Percentiles rank a stretch among this genome's conserved stretches.
Conservation (phyloP, 2,888 invertebrate species). For the Zeuzera pyrina region DNA sequence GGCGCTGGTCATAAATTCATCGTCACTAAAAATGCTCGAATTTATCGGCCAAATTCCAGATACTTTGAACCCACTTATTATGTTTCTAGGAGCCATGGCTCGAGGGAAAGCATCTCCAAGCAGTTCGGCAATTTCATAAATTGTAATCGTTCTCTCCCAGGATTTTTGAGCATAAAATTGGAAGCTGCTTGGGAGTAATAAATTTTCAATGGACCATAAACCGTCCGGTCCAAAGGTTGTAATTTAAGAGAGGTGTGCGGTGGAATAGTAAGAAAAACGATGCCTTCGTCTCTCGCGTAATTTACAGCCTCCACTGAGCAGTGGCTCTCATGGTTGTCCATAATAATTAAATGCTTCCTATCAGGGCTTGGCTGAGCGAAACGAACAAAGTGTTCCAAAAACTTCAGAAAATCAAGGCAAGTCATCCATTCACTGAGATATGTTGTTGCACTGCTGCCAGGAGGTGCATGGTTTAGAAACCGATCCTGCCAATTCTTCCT, state of each 20-base stretch:
- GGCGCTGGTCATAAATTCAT: too few species aligned
- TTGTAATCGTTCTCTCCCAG: too few species aligned
- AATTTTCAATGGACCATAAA: slow-evolving; percentile 19
- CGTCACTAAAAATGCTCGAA: too few species aligned
- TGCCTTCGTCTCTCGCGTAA: slow-evolving; percentile 17
- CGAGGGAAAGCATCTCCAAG: too few species aligned
- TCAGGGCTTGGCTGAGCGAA: slow-evolving; percentile 11
- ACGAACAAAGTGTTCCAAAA: slow-evolving; percentile 17
- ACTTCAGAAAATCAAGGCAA: slow-evolving; percentile 10
- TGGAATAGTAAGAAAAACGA: slow-evolving; percentile 15
- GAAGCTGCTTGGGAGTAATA: too few species aligned
- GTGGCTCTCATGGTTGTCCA: slow-evolving; percentile 19
- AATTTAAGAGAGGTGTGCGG: slow-evolving; percentile 17
- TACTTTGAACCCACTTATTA: too few species aligned
- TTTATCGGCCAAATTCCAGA: too few species aligned
- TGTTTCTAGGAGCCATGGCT: too few species aligned
- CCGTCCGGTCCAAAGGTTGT: slow-evolving; percentile 16
- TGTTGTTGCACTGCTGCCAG: slow-evolving; percentile 13
- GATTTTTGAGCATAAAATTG: too few species aligned
- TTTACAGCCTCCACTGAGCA: slow-evolving; percentile 16
- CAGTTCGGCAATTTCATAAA: too few species aligned
- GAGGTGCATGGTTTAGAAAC: slow-evolving; percentile 9
- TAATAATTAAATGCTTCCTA: slow-evolving; percentile 15
- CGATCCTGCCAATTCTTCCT: slow-evolving; percentile 12
- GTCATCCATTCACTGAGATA: slow-evolving; percentile 16